Evolutionary conservation across 2,113 vertebrate species (phyloP), one percentile per base, ranked within the genome.

Genomic region (Cromileptes altivelis): DNA sequence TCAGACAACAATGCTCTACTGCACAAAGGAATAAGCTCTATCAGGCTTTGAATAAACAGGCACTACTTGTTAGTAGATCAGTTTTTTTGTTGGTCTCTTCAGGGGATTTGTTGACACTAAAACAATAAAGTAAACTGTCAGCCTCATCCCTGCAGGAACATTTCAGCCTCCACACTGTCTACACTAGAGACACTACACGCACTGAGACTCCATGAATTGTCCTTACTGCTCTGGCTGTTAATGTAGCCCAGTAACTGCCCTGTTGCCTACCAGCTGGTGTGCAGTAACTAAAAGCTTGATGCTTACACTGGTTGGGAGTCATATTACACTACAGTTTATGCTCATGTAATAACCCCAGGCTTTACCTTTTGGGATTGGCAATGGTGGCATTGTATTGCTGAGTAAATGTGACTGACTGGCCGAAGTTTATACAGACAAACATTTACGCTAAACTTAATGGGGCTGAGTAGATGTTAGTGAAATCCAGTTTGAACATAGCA

Each of bases 261-360:
- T 30, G 25, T 33, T 67, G 40, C 27, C 17, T 27, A 18, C 25
- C 60, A 80, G 77, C 64, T 80, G 77, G 7, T 40, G 27, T 57
- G 23, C 11, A 61, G 56, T 4, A 65, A 6, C 60, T 40, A 19
- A 42, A 4, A 53, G 77, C 33, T 63, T 33, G 37, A 15, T 30
- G n/a, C 33, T 13, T 37, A 23, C 8, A 13, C 3, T 60, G 7
- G 12, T 8, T 17, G 52, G 6, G 21, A 74, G 60, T 60, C 18
- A 21, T 33, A 69, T 30, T 42, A 30, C 42, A 55, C 21, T 18
- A 23, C 55, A 58, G 19, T 47, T 52, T 30, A 55, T 12, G 17
- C 4, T 40, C 1, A 11, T 19, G 15, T 53, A 47, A 62, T 55
- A 33, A 56, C 25, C 7, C 23, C 15, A 49, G 57, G 27, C 1